Evolutionary conservation across 1,140 invertebrate genomes (phyloP), one percentile per base, ranked within the genome.

Genomic region (Macrocentrus cingulum): DNA sequence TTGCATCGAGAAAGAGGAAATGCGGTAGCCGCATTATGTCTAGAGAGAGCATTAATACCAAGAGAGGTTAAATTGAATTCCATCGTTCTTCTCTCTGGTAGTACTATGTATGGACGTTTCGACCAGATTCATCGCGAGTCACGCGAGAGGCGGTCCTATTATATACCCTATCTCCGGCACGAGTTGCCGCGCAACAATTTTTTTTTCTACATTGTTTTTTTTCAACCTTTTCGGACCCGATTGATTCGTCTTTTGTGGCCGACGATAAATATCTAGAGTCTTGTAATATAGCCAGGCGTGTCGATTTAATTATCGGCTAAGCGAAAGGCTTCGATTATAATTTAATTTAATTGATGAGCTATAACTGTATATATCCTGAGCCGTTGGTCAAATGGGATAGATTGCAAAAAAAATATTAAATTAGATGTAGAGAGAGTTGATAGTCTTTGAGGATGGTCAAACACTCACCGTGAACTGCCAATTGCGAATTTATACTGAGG

Each of bases 71-170:
- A 55, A 55, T 55, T 55, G 53, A 55, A 55, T 55, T 29, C 41
- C 29, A 34, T n/a, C 9, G 52, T 23, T 34, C 19, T 25, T n/a
- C 9, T 29, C 2, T 16, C 6, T 45, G 42, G 42, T 8, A 20
- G 11, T 8, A 15, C 5, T 19, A n/a, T 20, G 16, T 20, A 15
- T 45, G 6, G 13, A 13, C 4, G 13, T 32, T 18, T 9, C 29
- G 13, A 18, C 19, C 16, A 51, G 56, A 58, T 58, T 22, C 29
- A 58, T 51, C 56, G 56, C 56, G 16, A 58, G 56, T 58, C 56
- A 58, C 56, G 56, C 56, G 56, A 58, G 55, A 56, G 36, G 23
- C 25, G 46, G 37, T 58, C 54, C 22, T 58, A 58, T 58, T 58
- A 58, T 51, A 29, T 44, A 39, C 25, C 37, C 22, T 50, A 57